Percentiles rank a stretch among this genome's conserved stretches.
These are phyloP conservation scores for Drosophila teissieri DNA, from an alignment of 1,140 invertebrate species.

Conservation along the genomic window DNA sequence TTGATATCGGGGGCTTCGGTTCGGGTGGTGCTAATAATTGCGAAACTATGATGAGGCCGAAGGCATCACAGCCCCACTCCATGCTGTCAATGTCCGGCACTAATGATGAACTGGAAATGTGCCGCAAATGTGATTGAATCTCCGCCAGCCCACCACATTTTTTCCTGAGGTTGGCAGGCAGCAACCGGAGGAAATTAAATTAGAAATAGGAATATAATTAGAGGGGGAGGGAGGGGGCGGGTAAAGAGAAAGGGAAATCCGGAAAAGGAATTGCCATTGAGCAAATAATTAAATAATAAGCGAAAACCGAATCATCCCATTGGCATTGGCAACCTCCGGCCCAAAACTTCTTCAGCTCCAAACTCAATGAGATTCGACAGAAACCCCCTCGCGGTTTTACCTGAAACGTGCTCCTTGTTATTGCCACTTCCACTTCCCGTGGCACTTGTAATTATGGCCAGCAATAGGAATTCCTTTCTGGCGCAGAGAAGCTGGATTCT, in stretches of 20 bases:
- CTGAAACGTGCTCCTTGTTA: constrained; percentile 27
- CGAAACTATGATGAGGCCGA: constrained; percentile 62
- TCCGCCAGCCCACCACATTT: background rate
- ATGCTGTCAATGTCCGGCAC: constrained; percentile 69
- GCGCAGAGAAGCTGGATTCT: background rate
- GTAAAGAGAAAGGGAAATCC: constrained; percentile 26
- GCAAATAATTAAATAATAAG: constrained; percentile 82
- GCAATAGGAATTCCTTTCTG: constrained; percentile 50
- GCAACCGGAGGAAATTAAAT: constrained; percentile 72
- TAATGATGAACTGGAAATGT: constrained; percentile 80
- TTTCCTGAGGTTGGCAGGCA: constrained; percentile 52
- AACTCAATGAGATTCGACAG: constrained; percentile 17
- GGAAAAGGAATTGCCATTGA: constrained; percentile 64
- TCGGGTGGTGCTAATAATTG: constrained; percentile 44
- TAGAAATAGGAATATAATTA: constrained; percentile 42
- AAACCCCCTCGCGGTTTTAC: constrained; percentile 40
- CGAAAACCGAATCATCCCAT: constrained; percentile 53
- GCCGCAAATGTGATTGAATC: constrained; percentile 54
- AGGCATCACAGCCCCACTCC: background rate
- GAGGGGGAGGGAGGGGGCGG: background rate
- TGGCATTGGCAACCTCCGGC: constrained; percentile 59
- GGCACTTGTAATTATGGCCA: constrained; percentile 76
- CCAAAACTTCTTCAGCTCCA: constrained; percentile 10
- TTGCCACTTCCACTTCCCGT: background rate
- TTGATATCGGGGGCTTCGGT: constrained; percentile 38